These are phyloP conservation scores for Sciurus carolinensis DNA, from an alignment of 2,797 vertebrate species.

Conservation along the genomic window DNA sequence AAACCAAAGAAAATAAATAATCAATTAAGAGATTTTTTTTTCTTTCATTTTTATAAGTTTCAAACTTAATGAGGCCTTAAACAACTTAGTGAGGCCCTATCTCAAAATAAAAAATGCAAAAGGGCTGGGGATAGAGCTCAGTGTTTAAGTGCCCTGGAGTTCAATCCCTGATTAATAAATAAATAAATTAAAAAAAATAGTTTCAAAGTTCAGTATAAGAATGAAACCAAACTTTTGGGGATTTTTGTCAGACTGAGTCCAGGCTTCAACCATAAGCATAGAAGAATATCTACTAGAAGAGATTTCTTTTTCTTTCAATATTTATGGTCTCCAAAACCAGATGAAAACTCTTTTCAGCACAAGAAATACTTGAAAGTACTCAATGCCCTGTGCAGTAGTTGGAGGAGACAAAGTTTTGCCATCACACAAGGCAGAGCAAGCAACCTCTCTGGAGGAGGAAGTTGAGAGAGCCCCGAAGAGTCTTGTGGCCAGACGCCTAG, in stretches of 20 bases:
- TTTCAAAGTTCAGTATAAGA: background rate
- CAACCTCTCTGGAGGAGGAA: background rate
- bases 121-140: too few species aligned
- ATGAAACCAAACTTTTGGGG: background rate
- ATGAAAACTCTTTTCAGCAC: background rate
- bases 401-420: background rate
- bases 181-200: background rate
- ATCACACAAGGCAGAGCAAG: fast-evolving
- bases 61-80: too few species aligned
- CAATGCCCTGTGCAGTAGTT: background rate
- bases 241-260: background rate
- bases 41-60: too few species aligned
- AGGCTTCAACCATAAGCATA: background rate
- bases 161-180: too few species aligned
- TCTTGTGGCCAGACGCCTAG: background rate
- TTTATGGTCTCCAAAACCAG: background rate
- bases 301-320: background rate
- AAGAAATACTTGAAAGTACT: background rate
- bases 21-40: background rate
- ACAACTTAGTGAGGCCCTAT: too few species aligned
- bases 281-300: background rate
- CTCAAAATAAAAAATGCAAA: too few species aligned
- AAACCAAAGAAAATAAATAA: background rate
- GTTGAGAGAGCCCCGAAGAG: fast-evolving
- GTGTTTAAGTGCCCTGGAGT: too few species aligned